A percentile compares a stretch with the other conserved stretches of the same genome.
Evolutionary conservation across 2,113 vertebrate species (phyloP).

Genomic region (Uropsilus gracilis): DNA sequence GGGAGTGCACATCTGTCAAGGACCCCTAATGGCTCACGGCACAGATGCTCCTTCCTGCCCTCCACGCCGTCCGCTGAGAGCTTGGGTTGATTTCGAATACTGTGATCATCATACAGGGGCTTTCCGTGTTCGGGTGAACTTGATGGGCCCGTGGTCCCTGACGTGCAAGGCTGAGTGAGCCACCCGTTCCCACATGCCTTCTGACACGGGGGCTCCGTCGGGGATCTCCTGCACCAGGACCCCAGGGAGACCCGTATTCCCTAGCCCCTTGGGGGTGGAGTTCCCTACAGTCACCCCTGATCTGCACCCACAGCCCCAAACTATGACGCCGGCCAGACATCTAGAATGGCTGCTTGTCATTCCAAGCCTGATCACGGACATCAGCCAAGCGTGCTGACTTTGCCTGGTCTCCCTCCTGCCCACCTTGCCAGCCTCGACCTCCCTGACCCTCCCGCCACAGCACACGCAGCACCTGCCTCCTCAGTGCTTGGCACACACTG

Average conservation of each 20-base stretch:
- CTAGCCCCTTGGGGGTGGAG: not conserved
- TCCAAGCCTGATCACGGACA: not conserved
- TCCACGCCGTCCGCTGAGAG: conserved; percentile 63
- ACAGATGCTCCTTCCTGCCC: conserved; percentile 84
- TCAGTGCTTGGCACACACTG: not conserved
- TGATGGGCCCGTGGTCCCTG: conserved; percentile 66
- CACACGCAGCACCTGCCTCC: not conserved
- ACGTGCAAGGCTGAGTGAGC: conserved; percentile 58
- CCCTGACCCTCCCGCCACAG: not conserved
- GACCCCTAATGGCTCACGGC: conserved; percentile 84
- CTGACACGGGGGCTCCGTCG: not conserved
- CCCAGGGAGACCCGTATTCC: not conserved
- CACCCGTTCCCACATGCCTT: not conserved
- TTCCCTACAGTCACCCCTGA: not conserved
- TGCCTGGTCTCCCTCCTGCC: not conserved
- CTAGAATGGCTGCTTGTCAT: not conserved
- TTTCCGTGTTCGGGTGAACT: conserved; percentile 67
- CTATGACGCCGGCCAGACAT: rapidly evolving
- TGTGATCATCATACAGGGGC: conserved; percentile 44
- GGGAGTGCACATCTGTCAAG: conserved; percentile 87
- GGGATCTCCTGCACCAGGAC: not conserved
- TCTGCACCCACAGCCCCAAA: not conserved
- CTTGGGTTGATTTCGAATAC: conserved; percentile 61
- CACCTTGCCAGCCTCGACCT: not conserved
- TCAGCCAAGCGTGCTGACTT: not conserved